Conservation (phyloP, 2,113 vertebrate species). For the Aix galericulata region DNA sequence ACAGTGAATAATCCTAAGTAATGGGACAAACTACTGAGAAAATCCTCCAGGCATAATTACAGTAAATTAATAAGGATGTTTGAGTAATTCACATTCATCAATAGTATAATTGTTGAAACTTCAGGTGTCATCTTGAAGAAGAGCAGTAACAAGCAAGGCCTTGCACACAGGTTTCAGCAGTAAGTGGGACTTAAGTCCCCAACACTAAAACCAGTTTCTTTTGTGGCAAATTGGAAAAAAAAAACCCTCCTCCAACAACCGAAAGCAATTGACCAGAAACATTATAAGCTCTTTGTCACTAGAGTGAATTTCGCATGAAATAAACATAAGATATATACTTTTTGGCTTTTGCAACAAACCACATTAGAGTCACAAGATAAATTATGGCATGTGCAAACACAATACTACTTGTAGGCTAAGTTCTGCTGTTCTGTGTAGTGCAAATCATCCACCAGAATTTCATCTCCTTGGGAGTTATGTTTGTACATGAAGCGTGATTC, state of each 20-base stretch:
- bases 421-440: not conserved
- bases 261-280: not conserved
- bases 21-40: not conserved
- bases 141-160: not conserved
- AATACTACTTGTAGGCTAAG: not conserved
- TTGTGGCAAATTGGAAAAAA: not conserved
- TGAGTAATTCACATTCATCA: not conserved
- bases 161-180: not conserved
- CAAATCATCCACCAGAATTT: not conserved
- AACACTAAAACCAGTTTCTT: not conserved
- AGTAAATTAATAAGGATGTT: not conserved
- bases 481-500: not conserved
- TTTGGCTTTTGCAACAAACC: not conserved
- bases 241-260: not conserved
- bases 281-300: accelerated
- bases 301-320: not conserved
- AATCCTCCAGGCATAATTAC: not conserved
- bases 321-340: not conserved
- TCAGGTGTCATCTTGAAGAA: not conserved
- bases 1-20: not conserved
- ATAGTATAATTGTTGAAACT: not conserved
- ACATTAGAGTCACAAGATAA: not conserved
- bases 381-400: not conserved
- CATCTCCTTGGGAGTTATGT: not conserved
- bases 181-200: not conserved